Percentiles rank a stretch among this genome's conserved stretches.
These are phyloP conservation scores for Engystomops pustulosus DNA, from an alignment of 2,113 vertebrate genomes.

Conservation along the genomic window DNA sequence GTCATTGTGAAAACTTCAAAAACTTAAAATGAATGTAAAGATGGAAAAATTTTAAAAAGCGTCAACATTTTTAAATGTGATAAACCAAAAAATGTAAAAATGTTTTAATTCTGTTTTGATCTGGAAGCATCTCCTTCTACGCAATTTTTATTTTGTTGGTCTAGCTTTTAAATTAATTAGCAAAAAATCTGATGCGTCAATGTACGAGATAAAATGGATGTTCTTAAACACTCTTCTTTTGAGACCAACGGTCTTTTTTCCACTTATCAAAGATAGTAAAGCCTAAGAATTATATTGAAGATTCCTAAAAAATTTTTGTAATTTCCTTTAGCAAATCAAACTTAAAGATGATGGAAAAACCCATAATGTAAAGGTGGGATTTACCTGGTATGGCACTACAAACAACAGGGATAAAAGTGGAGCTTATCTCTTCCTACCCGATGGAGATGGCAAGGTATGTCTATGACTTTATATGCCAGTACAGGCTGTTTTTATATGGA, in stretches of 20 bases:
- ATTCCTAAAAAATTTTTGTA: too few relatives aligned
- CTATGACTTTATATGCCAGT: too few relatives aligned
- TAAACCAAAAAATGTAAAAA: too few relatives aligned
- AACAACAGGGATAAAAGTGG: constrained; percentile 87
- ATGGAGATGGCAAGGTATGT: constrained; percentile 83
- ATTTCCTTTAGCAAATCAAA: constrained; percentile 75
- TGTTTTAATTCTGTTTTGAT: too few relatives aligned
- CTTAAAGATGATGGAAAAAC: constrained; percentile 77
- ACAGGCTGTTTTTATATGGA: background rate
- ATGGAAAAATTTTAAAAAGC: too few relatives aligned
- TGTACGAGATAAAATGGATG: background rate
- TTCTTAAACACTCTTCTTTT: background rate
- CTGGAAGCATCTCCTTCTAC: background rate
- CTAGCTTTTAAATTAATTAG: background rate
- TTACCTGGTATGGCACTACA: constrained; percentile 90
- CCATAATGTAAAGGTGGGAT: constrained; percentile 79
- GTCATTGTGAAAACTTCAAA: too few relatives aligned
- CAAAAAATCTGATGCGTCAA: background rate
- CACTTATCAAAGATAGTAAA: background rate
- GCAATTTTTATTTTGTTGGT: background rate
- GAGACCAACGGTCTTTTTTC: background rate
- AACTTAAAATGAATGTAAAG: too few relatives aligned
- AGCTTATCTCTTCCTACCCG: constrained; percentile 91
- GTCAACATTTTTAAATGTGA: too few relatives aligned
- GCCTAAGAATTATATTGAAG: too few relatives aligned